These are phyloP conservation scores for Potamarius usumacintae DNA, from an alignment of 2,113 vertebrate species.

Conservation along the genomic window DNA sequence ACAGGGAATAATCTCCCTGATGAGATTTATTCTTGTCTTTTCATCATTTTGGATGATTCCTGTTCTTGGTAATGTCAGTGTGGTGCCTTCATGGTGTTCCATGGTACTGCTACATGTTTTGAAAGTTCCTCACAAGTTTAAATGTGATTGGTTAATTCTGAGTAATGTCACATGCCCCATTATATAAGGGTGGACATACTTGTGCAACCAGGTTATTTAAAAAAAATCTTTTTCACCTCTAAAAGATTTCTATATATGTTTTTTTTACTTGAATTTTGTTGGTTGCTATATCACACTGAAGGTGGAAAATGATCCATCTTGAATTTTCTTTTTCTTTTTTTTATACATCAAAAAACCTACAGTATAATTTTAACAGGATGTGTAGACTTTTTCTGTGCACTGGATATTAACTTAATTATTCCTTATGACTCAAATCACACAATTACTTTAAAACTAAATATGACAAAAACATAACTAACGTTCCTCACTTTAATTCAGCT, in stretches of 20 bases:
- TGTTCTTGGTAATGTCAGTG: background rate
- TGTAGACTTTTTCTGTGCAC: background rate
- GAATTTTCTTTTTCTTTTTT: background rate
- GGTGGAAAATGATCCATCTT: background rate
- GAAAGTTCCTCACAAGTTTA: background rate
- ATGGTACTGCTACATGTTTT: background rate
- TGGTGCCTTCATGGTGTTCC: background rate
- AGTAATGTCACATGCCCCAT: background rate
- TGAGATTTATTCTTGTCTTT: background rate
- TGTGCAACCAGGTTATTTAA: too few species aligned
- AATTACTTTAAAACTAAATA: background rate
- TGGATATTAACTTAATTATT: background rate
- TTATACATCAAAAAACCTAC: background rate
- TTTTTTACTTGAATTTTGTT: background rate
- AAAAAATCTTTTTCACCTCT: too few species aligned
- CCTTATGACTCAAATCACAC: background rate
- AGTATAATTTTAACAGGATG: background rate
- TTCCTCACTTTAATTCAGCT: slow-evolving; percentile 64
- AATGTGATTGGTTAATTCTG: background rate
- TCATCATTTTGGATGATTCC: background rate
- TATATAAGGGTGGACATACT: background rate
- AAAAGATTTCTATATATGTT: background rate
- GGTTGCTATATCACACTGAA: background rate
- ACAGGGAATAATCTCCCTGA: too few species aligned
- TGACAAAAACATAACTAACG: background rate